Evolutionary conservation across 2,113 vertebrate species (phyloP).

Genomic region (Xiphophorus maculatus): DNA sequence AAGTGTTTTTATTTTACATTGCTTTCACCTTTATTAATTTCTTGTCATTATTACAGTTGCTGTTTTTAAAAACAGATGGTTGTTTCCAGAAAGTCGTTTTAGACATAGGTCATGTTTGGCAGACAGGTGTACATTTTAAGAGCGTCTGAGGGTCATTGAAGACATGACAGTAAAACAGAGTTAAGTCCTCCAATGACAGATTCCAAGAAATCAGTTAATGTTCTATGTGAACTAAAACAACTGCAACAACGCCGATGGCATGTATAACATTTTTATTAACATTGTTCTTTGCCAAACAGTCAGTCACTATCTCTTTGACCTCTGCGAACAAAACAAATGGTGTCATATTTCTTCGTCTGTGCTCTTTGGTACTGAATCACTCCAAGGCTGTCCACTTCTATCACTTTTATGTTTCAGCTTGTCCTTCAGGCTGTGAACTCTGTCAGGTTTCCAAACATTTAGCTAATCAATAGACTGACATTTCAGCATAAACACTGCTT

Average conservation of each 20-base stretch:
- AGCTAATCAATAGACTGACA: conserved; percentile 32
- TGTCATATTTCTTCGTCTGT: conserved; percentile 23
- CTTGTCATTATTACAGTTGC: neutral
- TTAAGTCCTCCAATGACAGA: neutral
- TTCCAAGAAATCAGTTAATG: conserved; percentile 55
- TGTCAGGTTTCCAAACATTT: conserved; percentile 29
- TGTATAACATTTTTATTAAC: conserved; percentile 9
- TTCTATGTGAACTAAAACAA: conserved; percentile 54
- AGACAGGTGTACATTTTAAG: conserved; percentile 19
- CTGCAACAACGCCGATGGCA: conserved; percentile 11
- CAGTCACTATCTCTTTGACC: conserved; percentile 21
- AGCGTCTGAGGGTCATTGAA: neutral
- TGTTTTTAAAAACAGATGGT: conserved; percentile 9
- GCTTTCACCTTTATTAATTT: neutral
- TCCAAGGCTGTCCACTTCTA: conserved; percentile 5
- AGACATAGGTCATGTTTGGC: conserved; percentile 22
- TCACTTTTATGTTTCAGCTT: conserved; percentile 8
- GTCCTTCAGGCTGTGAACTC: conserved; percentile 34
- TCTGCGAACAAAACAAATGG: neutral
- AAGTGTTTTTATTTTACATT: no score
- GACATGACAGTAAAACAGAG: neutral
- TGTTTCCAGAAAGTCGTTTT: neutral
- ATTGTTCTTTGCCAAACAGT: conserved; percentile 13
- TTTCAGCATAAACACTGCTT: conserved; percentile 14
- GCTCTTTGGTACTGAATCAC: conserved; percentile 2